Conservation (phyloP, 2,888 invertebrate species). For the Leucophora obtusa region DNA sequence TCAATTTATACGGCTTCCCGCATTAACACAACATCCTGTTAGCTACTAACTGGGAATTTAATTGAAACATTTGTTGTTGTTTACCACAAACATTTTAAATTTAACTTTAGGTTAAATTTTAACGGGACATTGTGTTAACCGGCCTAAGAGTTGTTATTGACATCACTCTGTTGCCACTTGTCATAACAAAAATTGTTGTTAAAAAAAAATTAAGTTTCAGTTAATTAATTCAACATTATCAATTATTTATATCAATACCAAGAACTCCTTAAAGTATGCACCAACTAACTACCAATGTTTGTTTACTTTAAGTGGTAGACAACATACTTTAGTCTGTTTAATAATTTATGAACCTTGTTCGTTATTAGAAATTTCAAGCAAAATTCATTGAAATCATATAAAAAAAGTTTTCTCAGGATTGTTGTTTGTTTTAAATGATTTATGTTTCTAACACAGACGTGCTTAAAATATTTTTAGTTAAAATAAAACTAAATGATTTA, state of each 20-base stretch:
- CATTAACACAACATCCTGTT: too few species aligned
- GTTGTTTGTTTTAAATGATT: not conserved
- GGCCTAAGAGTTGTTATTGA: too few species aligned
- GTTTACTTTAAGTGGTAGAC: not conserved
- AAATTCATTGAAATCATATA: not conserved
- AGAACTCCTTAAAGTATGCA: not conserved
- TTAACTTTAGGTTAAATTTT: too few species aligned
- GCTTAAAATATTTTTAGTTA: not conserved
- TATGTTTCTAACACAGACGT: not conserved
- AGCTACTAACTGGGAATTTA: too few species aligned
- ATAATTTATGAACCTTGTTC: not conserved
- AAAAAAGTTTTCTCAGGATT: too few species aligned
- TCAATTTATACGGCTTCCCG: too few species aligned
- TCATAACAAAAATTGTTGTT: not conserved
- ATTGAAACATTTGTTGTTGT: too few species aligned
- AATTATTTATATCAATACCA: not conserved
- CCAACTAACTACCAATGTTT: not conserved
- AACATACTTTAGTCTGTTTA: not conserved
- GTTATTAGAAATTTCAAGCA: not conserved
- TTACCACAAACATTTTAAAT: too few species aligned
- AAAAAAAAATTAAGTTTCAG: not conserved
- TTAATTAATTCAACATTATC: not conserved
- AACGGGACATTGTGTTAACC: too few species aligned
- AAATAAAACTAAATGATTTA: conserved; percentile 12
- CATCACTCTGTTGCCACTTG: too few species aligned